phyloP scores from a whole-genome alignment of 2,113 vertebrate species.

The Myotis davidii region DNA sequence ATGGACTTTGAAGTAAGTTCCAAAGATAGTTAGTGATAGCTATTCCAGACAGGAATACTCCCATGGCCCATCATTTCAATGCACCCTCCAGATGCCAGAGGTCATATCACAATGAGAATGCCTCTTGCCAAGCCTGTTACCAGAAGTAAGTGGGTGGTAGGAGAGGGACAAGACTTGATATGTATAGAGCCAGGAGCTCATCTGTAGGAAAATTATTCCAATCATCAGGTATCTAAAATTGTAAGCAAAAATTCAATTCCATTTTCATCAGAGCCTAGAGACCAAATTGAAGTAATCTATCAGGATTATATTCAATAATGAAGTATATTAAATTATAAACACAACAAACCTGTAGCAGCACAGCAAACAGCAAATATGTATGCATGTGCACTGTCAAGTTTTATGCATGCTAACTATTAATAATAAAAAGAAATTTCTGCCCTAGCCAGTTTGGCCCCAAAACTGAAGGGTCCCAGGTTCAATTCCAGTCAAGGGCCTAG shows the following conservation, averaged over 20 bases:
- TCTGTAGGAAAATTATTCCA: neutral
- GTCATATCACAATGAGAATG: neutral
- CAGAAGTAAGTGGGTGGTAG: neutral
- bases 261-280: neutral
- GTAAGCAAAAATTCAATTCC: neutral
- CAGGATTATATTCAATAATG: neutral
- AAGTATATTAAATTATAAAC: neutral
- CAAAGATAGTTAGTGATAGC: neutral
- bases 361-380: neutral
- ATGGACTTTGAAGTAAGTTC: neutral
- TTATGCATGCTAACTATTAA: neutral
- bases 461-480: too few relatives aligned
- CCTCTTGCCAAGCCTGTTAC: neutral
- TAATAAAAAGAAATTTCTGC: neutral
- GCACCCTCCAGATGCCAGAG: neutral
- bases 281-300: neutral
- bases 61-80: neutral
- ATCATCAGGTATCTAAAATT: slow-evolving; percentile 1
- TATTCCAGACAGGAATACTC: slow-evolving; percentile 13
- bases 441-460: too few relatives aligned
- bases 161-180: neutral
- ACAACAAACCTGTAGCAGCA: neutral
- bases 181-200: neutral
- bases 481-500: too few relatives aligned
- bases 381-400: neutral